Evolutionary conservation across 2,888 invertebrate species (phyloP).

Genomic region (Pedicia rivosa): DNA sequence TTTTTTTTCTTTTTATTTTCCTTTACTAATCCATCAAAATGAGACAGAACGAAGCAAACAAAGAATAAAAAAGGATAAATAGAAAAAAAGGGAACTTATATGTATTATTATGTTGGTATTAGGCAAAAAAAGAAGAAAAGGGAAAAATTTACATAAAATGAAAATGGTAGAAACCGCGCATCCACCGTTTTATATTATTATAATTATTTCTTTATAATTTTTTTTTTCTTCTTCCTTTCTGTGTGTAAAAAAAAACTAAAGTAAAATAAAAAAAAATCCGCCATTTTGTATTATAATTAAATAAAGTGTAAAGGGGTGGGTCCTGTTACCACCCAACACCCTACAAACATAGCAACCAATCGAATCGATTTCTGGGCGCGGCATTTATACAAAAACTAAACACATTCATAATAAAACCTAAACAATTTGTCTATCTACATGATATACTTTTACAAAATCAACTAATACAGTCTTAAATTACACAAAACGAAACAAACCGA

Average conservation of each 20-base stretch:
- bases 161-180: background rate
- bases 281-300: background rate
- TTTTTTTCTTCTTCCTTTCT: no score
- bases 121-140: no score
- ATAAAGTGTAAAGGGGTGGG: background rate
- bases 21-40: no score
- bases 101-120: background rate
- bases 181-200: background rate
- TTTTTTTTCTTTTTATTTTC: background rate
- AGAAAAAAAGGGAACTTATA: background rate
- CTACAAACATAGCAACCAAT: slow-evolving; percentile 8
- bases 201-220: background rate
- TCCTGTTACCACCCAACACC: background rate
- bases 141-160: background rate
- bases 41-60: no score
- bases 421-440: background rate
- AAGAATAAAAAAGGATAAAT: no score
- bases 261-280: background rate
- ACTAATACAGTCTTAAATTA: no score
- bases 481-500: no score
- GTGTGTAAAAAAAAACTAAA: no score
- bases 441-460: no score
- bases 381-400: background rate
- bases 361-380: slow-evolving; percentile 9
- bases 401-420: background rate